Evolutionary conservation across 2,113 vertebrate genomes (phyloP).

Genomic region (Lophura nycthemera): DNA sequence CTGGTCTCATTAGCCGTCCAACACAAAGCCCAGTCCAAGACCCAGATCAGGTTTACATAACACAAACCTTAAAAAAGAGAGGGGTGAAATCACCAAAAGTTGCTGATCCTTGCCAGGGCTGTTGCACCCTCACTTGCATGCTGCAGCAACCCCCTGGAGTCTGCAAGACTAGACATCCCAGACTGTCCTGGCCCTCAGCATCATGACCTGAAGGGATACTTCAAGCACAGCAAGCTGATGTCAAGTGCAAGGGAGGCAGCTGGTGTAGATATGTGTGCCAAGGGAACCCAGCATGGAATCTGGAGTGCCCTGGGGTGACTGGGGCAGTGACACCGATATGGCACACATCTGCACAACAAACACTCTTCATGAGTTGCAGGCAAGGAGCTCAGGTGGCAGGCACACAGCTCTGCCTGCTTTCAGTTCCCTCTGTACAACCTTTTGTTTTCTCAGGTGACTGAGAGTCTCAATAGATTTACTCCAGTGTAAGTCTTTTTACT

Average conservation of each 20-base stretch:
- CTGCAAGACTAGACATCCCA: too few species aligned
- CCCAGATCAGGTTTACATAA: not conserved
- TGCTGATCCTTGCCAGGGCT: accelerated
- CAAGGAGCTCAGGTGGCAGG: accelerated
- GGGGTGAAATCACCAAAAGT: not conserved
- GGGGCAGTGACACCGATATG: accelerated
- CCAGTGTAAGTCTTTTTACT: not conserved
- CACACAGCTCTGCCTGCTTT: not conserved
- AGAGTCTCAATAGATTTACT: not conserved
- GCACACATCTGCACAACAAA: accelerated
- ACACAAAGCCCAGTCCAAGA: accelerated
- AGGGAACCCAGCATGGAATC: accelerated
- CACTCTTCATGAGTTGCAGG: not conserved
- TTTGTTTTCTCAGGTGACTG: not conserved
- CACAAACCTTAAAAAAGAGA: not conserved
- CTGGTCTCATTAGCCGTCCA: not conserved
- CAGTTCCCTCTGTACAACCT: not conserved
- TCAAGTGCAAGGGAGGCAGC: not conserved
- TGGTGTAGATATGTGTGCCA: not conserved
- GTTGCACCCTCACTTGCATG: not conserved
- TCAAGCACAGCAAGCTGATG: not conserved
- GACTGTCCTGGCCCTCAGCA: too few species aligned
- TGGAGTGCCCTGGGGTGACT: accelerated
- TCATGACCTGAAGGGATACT: too few species aligned
- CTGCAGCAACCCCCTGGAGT: not conserved